Evolutionary conservation across 2,113 vertebrate genomes (phyloP), one percentile per base, ranked within the genome.

Genomic region (Martes martes): DNA sequence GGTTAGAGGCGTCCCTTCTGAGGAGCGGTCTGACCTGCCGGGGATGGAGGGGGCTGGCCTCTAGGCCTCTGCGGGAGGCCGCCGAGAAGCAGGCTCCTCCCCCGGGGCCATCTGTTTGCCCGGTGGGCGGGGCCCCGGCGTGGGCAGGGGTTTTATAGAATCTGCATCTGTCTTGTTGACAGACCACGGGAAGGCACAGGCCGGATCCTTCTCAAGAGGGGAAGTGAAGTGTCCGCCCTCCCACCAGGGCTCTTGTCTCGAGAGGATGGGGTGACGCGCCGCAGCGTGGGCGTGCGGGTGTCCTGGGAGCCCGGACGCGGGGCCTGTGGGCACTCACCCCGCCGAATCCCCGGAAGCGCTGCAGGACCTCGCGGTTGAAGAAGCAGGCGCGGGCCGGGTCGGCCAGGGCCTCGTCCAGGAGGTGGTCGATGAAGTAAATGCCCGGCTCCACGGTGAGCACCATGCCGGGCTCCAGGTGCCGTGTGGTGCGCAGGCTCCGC

Each of bases 371-470:
- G 0, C 4, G 98, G 98, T 99, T 98, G 98, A 99, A 99, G 99
- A 99, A 99, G 98, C 99, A 99, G 96, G 99, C 98, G 71, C 99
- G 99, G 0, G 98, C 94, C 0, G 99, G 99, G 87, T 99, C 97
- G 0, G 84, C 98, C 93, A 99, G 99, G 0, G 99, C 99, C 91
- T 99, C 98, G 36, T 99, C 99, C 98, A 99, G 98, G 23, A 99
- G 98, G 96, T 98, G 99, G 97, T 99, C 98, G 33, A 99, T 99
- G 98, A 99, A 99, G 98, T 99, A 99, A 94, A 99, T 99, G 86
- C 99, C 99, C 0, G 99, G 99, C 97, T 99, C 99, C 33, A 99
- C 98, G 0, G 99, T 99, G 90, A 99, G 99, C 92, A 99, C 99
- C 99, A 99, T 99, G 96, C 99, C 98, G 59, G 98, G 98, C 97